Evolutionary conservation across 2,888 invertebrate species (phyloP).

Genomic region (Aleiodes leptofemur): DNA sequence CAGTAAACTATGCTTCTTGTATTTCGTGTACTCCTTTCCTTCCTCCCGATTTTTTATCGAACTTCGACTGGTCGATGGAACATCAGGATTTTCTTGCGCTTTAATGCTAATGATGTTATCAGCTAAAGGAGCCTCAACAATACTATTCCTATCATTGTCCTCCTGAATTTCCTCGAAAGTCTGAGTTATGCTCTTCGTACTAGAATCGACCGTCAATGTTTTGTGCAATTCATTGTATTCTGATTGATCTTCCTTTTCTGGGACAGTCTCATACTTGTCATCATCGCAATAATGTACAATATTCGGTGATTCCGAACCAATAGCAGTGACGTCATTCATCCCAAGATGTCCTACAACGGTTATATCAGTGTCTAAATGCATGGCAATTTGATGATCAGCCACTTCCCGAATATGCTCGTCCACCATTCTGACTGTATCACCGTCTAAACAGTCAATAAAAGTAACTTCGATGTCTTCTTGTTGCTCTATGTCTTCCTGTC

Average conservation of each 20-base stretch:
- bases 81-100: neutral
- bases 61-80: constrained; percentile 67
- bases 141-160: neutral
- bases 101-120: neutral
- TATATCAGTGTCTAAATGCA: constrained; percentile 70
- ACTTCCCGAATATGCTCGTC: constrained; percentile 63
- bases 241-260: constrained; percentile 64
- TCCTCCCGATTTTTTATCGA: constrained; percentile 60
- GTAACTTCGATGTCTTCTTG: constrained; percentile 68
- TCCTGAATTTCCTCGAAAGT: neutral
- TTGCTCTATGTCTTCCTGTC: constrained; percentile 66
- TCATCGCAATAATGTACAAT: constrained; percentile 69
- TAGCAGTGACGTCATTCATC: constrained; percentile 72
- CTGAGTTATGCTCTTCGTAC: no score
- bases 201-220: constrained; percentile 58
- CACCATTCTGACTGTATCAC: constrained; percentile 71
- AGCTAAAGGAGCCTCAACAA: neutral
- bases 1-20: constrained; percentile 65
- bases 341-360: constrained; percentile 70
- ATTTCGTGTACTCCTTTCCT: constrained; percentile 69
- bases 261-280: constrained; percentile 65
- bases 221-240: constrained; percentile 66
- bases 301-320: constrained; percentile 64
- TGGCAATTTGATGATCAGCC: constrained; percentile 71
- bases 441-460: constrained; percentile 69